Evolutionary conservation across 1,140 invertebrate genomes (phyloP), one percentile per base, ranked within the genome.

Genomic region (Phenacoccus solenopsis): DNA sequence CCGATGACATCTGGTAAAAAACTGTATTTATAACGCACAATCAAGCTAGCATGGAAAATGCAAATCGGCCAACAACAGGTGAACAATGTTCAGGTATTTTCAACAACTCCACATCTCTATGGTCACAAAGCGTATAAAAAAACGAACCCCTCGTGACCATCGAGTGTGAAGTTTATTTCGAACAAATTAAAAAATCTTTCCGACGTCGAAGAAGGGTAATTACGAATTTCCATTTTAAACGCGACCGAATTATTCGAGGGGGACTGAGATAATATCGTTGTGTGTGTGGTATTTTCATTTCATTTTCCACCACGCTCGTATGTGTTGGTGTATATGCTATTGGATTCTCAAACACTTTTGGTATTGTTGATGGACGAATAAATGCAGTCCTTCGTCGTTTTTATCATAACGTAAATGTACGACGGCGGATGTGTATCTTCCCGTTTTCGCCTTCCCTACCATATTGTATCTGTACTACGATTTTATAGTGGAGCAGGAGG

Each of bases 361-460:
- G 38, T 49, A 49, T 49, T 49, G 38, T 16, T 49, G 38, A n/a
- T n/a, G 38, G 38, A 49, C 16, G 38, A 49, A 49, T 49, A 49
- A 49, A 49, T n/a, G 20, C 38, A 49, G 38, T 49, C 38, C 38
- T 49, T 49, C 38, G 38, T 49, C 16, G 38, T 49, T 49, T 49
- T 49, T 32, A 49, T 49, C 12, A 49, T 49, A 49, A 49, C 38
- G 38, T 49, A 49, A 49, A 49, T 49, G 38, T 49, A 49, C 59
- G 59, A 25, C 59, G 59, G 25, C 59, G 59, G 59, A 64, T 64
- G 59, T 64, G 59, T 24, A 64, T 64, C 59, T 64, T 64, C 59
- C 59, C 59, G 59, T 64, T 24, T 64, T 64, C 25, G 25, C 59
- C 21, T 64, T 64, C 59, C 59, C 25, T 64, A 20, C 59, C 21